Evolutionary conservation across 2,797 vertebrate species (phyloP).

Genomic region (Darevskia nairensis): DNA sequence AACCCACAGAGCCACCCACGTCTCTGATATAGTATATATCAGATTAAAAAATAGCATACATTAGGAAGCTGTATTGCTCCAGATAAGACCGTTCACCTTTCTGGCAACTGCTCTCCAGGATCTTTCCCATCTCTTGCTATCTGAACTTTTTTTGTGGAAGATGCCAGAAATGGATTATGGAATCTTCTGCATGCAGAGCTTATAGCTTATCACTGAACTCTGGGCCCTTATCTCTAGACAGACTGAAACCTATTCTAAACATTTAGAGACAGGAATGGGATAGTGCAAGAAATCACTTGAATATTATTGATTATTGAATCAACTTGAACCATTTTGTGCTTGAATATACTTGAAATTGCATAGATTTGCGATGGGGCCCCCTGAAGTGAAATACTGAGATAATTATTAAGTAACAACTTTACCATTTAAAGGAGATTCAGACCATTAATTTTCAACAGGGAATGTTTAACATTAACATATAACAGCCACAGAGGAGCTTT

Average conservation of each 20-base stretch:
- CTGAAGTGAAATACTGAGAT: neutral
- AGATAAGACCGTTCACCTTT: neutral
- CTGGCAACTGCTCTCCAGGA: neutral
- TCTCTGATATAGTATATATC: too few species aligned
- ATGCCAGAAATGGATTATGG: neutral
- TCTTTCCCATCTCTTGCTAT: neutral
- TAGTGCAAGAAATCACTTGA: neutral
- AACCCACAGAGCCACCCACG: too few species aligned
- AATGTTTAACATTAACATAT: neutral
- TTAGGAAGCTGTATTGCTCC: neutral
- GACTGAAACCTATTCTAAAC: neutral
- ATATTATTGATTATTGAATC: neutral
- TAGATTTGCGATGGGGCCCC: neutral
- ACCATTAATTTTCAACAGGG: neutral
- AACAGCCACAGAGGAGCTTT: neutral
- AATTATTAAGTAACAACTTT: neutral
- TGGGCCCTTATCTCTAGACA: too few species aligned
- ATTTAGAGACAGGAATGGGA: neutral
- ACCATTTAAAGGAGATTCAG: neutral
- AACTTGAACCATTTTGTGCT: neutral
- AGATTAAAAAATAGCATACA: neutral
- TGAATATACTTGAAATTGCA: neutral
- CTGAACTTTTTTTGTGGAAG: too few species aligned
- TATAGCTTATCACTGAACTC: neutral
- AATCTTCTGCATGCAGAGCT: neutral